A percentile compares a stretch with the other conserved stretches of the same genome.
These are phyloP conservation scores for Agrotis clavis DNA, from an alignment of 2,888 invertebrate species.

Conservation along the genomic window DNA sequence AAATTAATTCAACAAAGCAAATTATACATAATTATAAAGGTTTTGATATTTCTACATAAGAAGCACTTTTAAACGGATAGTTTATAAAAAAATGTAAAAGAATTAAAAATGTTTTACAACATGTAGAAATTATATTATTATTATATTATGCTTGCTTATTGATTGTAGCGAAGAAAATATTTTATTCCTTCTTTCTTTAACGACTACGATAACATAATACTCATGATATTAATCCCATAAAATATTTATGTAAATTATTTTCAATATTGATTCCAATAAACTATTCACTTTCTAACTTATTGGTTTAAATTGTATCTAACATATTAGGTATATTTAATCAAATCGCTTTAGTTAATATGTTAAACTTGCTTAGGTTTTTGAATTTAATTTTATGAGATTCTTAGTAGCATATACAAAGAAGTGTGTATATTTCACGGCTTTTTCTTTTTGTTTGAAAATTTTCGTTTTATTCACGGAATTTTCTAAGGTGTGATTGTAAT, in stretches of 20 bases:
- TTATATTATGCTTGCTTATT: slow-evolving; percentile 3
- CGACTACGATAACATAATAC: slow-evolving; percentile 33
- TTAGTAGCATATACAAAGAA: background rate
- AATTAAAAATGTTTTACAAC: slow-evolving; percentile 6
- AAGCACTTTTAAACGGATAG: slow-evolving; percentile 57
- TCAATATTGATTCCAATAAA: slow-evolving; percentile 44
- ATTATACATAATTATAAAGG: slow-evolving; percentile 17
- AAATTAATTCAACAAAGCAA: slow-evolving; percentile 22
- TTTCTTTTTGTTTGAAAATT: slow-evolving; percentile 8
- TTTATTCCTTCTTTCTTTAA: slow-evolving; percentile 27
- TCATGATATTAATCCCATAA: slow-evolving; percentile 11
- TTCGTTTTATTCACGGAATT: slow-evolving; percentile 1
- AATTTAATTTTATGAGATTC: background rate
- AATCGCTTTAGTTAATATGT: slow-evolving; percentile 8
- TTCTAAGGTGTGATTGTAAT: slow-evolving; percentile 50
- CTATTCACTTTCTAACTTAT: slow-evolving; percentile 42
- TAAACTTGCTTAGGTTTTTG: background rate
- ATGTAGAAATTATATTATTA: slow-evolving; percentile 15
- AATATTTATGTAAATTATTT: slow-evolving; percentile 7
- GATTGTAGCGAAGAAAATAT: slow-evolving; percentile 21
- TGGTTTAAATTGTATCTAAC: slow-evolving; percentile 35
- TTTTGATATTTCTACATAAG: slow-evolving; percentile 52
- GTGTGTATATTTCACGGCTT: slow-evolving; percentile 1
- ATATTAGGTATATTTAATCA: slow-evolving; percentile 9
- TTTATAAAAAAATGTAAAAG: slow-evolving; percentile 37